Evolutionary conservation across 2,113 vertebrate genomes (phyloP).

Genomic region (Odontesthes bonariensis): DNA sequence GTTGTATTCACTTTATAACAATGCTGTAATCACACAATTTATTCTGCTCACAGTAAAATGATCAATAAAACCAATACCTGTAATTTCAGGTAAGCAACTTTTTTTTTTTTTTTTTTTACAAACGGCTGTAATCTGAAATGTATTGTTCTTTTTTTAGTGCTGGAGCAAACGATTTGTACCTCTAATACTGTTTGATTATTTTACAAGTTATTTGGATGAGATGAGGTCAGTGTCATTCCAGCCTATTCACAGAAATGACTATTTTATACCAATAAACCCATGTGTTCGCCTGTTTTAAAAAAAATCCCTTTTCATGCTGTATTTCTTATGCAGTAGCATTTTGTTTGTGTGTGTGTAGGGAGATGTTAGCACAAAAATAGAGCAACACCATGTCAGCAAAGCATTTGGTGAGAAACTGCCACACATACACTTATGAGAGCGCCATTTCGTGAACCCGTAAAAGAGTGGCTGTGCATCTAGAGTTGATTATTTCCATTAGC

Average conservation of each 20-base stretch:
- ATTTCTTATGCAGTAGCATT: neutral
- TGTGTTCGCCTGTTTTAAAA: neutral
- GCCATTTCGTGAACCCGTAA: conserved; percentile 10
- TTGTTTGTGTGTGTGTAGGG: neutral
- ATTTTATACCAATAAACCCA: conserved; percentile 48
- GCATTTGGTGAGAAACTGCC: conserved; percentile 13
- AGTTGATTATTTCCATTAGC: neutral
- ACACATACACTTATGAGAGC: conserved; percentile 8
- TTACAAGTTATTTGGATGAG: neutral
- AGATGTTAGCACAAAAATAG: neutral
- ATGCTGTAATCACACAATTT: conserved; percentile 3
- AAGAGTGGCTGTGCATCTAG: neutral
- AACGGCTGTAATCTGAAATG: neutral
- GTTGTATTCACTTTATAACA: conserved; percentile 16
- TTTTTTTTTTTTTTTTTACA: no score
- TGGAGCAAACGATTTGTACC: conserved; percentile 17
- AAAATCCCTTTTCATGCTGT: neutral
- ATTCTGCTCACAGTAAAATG: conserved; percentile 2
- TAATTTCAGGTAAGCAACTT: conserved; percentile 20
- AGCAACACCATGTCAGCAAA: conserved; percentile 25
- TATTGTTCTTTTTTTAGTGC: conserved; percentile 12
- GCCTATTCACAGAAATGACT: neutral
- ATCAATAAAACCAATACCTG: conserved; percentile 6
- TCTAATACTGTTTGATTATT: conserved; percentile 13
- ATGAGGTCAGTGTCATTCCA: neutral